These are phyloP conservation scores for Nesoenas mayeri DNA, from an alignment of 2,113 vertebrate genomes.

Conservation along the genomic window DNA sequence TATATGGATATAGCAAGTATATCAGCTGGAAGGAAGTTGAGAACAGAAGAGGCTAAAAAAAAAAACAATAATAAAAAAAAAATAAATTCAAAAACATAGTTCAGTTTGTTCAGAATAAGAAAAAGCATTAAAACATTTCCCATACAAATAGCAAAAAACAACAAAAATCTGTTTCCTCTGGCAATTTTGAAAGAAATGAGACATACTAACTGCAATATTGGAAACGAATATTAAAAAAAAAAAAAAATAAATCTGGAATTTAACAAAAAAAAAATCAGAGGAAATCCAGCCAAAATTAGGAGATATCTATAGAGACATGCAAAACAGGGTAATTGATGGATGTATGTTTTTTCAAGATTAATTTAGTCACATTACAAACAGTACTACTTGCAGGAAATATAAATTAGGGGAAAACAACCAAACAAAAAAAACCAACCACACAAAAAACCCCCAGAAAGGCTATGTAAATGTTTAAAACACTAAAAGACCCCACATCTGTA, in stretches of 20 bases:
- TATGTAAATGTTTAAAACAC: background rate
- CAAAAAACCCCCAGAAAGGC: background rate
- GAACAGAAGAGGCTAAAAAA: background rate
- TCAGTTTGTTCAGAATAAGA: background rate
- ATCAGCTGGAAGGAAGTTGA: background rate
- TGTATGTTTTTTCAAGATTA: background rate
- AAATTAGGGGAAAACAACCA: background rate
- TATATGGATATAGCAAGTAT: background rate
- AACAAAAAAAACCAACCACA: background rate
- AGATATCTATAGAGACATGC: background rate
- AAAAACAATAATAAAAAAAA: background rate
- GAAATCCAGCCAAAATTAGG: background rate
- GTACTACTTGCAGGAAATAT: background rate
- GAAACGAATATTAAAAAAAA: background rate
- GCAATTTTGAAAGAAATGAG: background rate
- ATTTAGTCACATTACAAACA: background rate
- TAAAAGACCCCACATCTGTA: background rate
- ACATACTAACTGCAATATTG: background rate
- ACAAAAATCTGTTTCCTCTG: background rate
- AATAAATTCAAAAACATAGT: background rate
- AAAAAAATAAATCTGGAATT: background rate
- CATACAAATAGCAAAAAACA: background rate
- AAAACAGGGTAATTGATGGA: background rate
- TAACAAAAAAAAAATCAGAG: background rate
- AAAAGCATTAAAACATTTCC: background rate